Conservation (phyloP, 1,140 invertebrate genomes). For the Lepidurus apus region DNA sequence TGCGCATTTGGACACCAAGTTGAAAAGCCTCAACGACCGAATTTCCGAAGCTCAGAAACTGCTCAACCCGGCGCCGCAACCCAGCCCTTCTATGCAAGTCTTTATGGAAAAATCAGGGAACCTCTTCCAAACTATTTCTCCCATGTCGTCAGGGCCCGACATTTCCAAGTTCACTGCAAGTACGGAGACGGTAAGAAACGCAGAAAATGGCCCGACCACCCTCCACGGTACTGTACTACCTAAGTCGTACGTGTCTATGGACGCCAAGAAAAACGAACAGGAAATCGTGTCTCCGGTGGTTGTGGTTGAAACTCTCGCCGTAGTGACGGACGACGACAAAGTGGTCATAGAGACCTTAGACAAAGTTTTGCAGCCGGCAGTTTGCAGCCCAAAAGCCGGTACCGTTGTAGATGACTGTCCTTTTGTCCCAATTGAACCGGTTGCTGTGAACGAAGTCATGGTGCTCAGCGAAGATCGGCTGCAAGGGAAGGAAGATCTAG, state of each 20-base stretch:
- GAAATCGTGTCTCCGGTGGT: background rate
- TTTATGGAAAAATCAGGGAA: conserved; percentile 55
- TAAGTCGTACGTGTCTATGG: background rate
- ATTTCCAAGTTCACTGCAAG: conserved; percentile 31
- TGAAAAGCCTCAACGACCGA: conserved; percentile 72
- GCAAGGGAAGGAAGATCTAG: background rate
- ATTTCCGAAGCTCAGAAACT: conserved; percentile 85
- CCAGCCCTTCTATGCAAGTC: conserved; percentile 67
- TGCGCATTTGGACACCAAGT: conserved; percentile 71
- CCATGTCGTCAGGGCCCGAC: conserved; percentile 2
- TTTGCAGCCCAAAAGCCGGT: background rate
- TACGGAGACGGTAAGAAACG: conserved; percentile 33
- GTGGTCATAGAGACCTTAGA: background rate
- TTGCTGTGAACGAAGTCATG: too few relatives aligned
- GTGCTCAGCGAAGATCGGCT: too few relatives aligned
- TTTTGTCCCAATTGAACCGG: too few relatives aligned
- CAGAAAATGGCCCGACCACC: background rate
- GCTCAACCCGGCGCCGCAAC: conserved; percentile 68
- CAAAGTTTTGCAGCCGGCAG: background rate
- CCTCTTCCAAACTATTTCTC: conserved; percentile 38
- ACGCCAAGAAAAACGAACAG: conserved; percentile 28
- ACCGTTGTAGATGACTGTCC: background rate
- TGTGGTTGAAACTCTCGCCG: background rate
- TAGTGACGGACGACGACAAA: background rate
- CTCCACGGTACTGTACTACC: background rate